A percentile compares a stretch with the other conserved stretches of the same genome.
Evolutionary conservation across 2,888 invertebrate species (phyloP).

Genomic region (Monopis laevigella): DNA sequence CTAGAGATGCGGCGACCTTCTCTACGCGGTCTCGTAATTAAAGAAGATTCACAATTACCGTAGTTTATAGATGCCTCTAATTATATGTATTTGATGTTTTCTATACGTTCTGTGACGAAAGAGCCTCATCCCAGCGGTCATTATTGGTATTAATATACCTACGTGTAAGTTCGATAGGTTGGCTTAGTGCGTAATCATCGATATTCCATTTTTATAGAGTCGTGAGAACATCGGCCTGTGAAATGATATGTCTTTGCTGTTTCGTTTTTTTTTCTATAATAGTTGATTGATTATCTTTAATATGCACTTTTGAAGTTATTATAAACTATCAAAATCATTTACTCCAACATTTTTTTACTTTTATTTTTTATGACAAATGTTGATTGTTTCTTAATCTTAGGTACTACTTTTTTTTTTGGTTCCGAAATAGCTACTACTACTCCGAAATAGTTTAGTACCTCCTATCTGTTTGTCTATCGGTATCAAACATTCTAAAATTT

Average conservation of each 20-base stretch:
- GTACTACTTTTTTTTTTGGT: no score
- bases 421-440: no score
- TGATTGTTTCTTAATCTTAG: no score
- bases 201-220: conserved; percentile 51
- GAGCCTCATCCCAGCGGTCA: conserved; percentile 51
- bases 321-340: no score
- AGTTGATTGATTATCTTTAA: conserved; percentile 6
- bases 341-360: no score
- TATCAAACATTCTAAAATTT: no score
- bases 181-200: conserved; percentile 38
- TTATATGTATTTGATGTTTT: conserved; percentile 64
- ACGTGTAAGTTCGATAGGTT: conserved; percentile 63
- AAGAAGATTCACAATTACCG: conserved; percentile 62
- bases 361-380: no score
- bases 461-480: no score
- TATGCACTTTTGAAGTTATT: no score
- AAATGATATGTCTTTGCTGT: conserved; percentile 52
- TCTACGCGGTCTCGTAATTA: conserved; percentile 53
- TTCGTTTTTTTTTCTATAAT: conserved; percentile 33
- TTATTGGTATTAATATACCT: conserved; percentile 65
- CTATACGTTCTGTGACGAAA: conserved; percentile 62
- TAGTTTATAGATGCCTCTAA: conserved; percentile 62
- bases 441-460: no score
- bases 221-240: conserved; percentile 46
- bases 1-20: conserved; percentile 33